Evolutionary conservation across 1,140 invertebrate genomes (phyloP).

Genomic region (Ladona fulva): DNA sequence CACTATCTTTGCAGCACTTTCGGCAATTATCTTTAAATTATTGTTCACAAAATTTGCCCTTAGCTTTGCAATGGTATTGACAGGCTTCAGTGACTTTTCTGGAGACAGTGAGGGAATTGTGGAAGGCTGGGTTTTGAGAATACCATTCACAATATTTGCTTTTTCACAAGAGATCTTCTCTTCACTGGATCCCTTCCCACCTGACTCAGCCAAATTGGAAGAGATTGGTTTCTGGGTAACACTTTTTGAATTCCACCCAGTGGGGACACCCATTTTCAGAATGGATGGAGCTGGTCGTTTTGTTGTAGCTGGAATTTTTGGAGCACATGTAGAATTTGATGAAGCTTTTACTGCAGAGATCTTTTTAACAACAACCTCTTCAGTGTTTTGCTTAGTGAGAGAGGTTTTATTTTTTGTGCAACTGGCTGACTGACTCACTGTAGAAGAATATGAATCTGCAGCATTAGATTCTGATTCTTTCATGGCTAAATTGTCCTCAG

Average conservation of each 20-base stretch:
- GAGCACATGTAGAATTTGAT: neutral
- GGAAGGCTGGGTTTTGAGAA: neutral
- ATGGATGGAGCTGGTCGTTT: neutral
- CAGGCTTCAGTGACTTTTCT: neutral
- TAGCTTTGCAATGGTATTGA: neutral
- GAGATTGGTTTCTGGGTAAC: neutral
- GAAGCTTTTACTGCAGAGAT: too few relatives aligned
- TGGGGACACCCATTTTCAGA: neutral
- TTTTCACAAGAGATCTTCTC: neutral
- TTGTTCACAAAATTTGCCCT: neutral
- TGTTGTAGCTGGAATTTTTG: neutral
- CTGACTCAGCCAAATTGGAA: neutral
- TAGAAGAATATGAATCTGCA: too few relatives aligned
- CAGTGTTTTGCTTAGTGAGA: too few relatives aligned
- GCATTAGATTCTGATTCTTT: too few relatives aligned
- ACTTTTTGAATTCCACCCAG: neutral
- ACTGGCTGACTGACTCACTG: too few relatives aligned
- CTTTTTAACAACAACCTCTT: too few relatives aligned
- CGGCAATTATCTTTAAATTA: neutral
- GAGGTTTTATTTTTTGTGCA: too few relatives aligned
- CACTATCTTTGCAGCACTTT: neutral
- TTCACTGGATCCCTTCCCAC: neutral
- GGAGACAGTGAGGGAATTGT: neutral
- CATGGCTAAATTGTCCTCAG: too few relatives aligned
- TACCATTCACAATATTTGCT: neutral